Evolutionary conservation across 2,113 vertebrate species (phyloP).

Genomic region (Phyllostomus hastatus): DNA sequence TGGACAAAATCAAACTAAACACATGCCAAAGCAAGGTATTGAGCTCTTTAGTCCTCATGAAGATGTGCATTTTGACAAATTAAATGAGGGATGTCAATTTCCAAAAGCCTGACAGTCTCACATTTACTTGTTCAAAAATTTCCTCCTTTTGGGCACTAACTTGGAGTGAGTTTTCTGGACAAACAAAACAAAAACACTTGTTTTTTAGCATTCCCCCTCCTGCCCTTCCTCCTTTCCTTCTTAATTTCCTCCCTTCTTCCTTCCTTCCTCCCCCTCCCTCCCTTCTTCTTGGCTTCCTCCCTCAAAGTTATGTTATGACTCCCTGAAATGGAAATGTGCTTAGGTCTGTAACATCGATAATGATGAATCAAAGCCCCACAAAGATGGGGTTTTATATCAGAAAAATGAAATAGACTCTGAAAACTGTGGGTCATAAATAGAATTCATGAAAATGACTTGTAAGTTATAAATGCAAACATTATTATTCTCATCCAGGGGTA

Average conservation of each 20-base stretch:
- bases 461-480: constrained; percentile 42
- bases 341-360: neutral
- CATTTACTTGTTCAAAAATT: neutral
- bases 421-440: constrained; percentile 27
- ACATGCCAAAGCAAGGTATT: neutral
- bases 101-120: neutral
- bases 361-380: neutral
- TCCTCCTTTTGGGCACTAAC: neutral
- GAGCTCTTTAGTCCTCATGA: neutral
- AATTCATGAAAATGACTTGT: constrained; percentile 18
- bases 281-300: neutral
- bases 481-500: constrained; percentile 40
- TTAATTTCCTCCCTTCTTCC: neutral
- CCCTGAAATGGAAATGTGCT: constrained; percentile 15
- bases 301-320: neutral
- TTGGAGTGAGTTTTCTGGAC: neutral
- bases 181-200: neutral
- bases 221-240: too few relatives aligned
- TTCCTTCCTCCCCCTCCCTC: neutral
- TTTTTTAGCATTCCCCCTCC: neutral
- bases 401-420: constrained; percentile 15
- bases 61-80: constrained; percentile 22
- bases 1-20: neutral
- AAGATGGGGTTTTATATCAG: constrained; percentile 22
- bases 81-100: constrained; percentile 4